Evolutionary conservation across 2,113 vertebrate genomes (phyloP).

Genomic region (Calypte anna): DNA sequence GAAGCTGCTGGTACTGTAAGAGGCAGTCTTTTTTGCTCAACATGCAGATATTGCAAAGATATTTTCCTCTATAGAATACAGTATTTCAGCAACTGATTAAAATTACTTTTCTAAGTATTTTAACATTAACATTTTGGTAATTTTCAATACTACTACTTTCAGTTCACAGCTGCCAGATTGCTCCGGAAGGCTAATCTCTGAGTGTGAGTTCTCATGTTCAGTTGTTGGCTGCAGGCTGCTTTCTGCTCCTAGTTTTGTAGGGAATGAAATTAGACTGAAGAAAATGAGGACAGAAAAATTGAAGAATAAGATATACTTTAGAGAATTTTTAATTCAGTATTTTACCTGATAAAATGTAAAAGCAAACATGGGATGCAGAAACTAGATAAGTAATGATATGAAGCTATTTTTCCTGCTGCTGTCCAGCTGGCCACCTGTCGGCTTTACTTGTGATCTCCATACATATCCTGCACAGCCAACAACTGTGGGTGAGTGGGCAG

Average conservation of each 20-base stretch:
- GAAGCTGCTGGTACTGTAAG: not conserved
- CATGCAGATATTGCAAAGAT: not conserved
- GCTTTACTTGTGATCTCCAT: not conserved
- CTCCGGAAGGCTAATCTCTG: not conserved
- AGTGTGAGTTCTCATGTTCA: not conserved
- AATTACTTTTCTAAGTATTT: not conserved
- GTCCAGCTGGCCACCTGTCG: not conserved
- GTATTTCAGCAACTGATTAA: not conserved
- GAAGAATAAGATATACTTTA: not conserved
- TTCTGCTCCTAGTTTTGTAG: not conserved
- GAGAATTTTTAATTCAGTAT: not conserved
- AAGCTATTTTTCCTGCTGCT: not conserved
- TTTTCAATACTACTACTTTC: not conserved
- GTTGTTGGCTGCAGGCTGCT: slow-evolving; percentile 8
- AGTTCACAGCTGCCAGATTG: slow-evolving; percentile 1
- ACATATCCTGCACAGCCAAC: not conserved
- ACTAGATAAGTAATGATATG: not conserved
- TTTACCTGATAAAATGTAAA: not conserved
- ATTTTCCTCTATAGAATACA: not conserved
- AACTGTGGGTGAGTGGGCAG: not conserved
- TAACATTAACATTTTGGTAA: not conserved
- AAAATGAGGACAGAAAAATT: not conserved
- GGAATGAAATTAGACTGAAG: not conserved
- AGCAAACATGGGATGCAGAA: not conserved
- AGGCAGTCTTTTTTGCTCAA: not conserved